These are phyloP conservation scores for Mactromeris polynyma DNA, from an alignment of 2,888 invertebrate genomes.

Conservation along the genomic window DNA sequence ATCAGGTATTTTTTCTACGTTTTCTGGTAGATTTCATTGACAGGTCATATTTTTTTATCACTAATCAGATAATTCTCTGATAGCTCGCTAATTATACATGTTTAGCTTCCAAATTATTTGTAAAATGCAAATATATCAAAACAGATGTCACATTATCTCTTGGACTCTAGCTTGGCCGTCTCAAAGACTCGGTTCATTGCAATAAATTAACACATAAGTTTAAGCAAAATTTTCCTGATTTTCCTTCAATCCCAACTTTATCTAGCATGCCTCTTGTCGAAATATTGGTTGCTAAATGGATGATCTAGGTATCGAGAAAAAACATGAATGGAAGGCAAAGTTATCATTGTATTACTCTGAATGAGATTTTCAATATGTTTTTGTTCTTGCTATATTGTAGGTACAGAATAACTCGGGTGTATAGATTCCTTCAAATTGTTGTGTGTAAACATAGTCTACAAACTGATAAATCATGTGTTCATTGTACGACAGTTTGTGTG, in stretches of 20 bases:
- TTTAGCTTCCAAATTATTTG: neutral
- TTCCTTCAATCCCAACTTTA: neutral
- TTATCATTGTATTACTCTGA: neutral
- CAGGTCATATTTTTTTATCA: neutral
- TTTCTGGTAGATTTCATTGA: neutral
- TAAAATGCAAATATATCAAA: too few species aligned
- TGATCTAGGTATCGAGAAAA: neutral
- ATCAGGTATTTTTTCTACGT: neutral
- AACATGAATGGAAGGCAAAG: conserved; percentile 16
- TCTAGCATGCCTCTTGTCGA: neutral
- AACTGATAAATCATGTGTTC: conserved; percentile 37
- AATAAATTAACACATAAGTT: too few species aligned
- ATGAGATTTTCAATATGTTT: conserved; percentile 28
- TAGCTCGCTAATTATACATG: too few species aligned
- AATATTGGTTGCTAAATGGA: neutral
- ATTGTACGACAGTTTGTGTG: neutral
- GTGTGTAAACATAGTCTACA: conserved; percentile 49
- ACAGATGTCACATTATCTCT: too few species aligned
- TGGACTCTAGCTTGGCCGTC: too few species aligned
- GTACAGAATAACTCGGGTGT: conserved; percentile 42
- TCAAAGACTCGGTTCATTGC: too few species aligned
- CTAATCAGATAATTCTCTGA: neutral
- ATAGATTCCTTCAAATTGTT: conserved; percentile 31
- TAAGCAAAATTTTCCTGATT: neutral
- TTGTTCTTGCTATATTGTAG: conserved; percentile 56